A percentile compares a stretch with the other conserved stretches of the same genome.
Conservation (phyloP, 2,888 invertebrate species). For the Amaurobius ferox region DNA sequence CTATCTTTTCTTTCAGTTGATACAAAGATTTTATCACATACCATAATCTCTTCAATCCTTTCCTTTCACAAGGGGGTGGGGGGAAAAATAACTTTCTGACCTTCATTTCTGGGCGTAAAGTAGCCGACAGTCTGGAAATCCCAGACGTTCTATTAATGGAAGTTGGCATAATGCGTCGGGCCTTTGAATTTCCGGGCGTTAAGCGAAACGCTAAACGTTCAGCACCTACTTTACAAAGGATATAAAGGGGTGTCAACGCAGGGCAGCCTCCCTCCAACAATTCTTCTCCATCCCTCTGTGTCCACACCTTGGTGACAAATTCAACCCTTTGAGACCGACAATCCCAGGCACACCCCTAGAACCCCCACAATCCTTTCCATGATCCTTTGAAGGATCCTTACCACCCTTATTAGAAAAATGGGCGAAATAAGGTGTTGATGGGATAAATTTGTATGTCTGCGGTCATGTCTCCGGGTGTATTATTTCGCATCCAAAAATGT, state of each 20-base stretch:
- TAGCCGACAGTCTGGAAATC: not conserved
- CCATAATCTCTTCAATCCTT: no score
- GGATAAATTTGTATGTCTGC: no score
- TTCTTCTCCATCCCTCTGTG: not conserved
- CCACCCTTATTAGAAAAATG: not conserved
- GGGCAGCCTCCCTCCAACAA: not conserved
- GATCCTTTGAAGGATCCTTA: not conserved
- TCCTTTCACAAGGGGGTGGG: no score
- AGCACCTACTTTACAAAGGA: not conserved
- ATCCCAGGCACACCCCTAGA: not conserved
- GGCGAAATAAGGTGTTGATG: not conserved
- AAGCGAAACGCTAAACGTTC: not conserved
- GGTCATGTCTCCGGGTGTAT: no score
- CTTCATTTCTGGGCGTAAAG: not conserved
- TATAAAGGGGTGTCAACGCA: not conserved
- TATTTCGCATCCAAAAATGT: no score
- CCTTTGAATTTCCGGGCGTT: not conserved
- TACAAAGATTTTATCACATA: no score
- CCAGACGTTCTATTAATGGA: not conserved
- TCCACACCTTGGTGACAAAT: constrained; percentile 16
- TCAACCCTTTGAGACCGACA: not conserved
- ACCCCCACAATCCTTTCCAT: not conserved
- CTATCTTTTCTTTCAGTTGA: no score
- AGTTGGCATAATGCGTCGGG: not conserved
- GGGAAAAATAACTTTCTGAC: not conserved